Evolutionary conservation across 2,888 invertebrate genomes (phyloP), one percentile per base, ranked within the genome.

Genomic region (Melikaiella ostensackeni): DNA sequence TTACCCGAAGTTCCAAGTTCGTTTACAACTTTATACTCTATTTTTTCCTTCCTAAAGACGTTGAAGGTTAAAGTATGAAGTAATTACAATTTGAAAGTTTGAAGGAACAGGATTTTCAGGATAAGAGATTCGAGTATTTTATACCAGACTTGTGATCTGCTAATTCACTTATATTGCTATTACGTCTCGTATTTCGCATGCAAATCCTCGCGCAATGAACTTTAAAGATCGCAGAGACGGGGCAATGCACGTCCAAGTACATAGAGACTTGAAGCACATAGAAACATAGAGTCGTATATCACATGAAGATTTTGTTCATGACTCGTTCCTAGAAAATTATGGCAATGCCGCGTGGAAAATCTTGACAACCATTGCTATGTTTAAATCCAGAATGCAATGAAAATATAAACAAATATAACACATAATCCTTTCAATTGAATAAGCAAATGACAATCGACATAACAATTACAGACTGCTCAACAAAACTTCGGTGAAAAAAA

Each of bases 181-280:
- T 33, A 74, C 30, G 27, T 63, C 75, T 57, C 38, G 35, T 24
- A 64, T 57, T 75, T 75, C 55, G 19, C 24, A 75, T 75, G 75
- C 16, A 66, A 75, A 64, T 75, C 33, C 42, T 38, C 64, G 50
- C 75, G 33, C 63, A 46, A 75, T 75, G 75, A 75, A 75, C 75
- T 75, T 75, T 66, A 66, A 75, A 57, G 27, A 74, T 74, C 74
- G 74, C 57, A 42, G 66, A 66, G 66, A 42, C 42, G 66, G 13
- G 57, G 76, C 75, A 76, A 59, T 55, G 75, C 70, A 78, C 80
- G 74, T 80, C 77, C 70, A 77, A 76, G 77, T 78, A 76, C 61
- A 79, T 76, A 79, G 73, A 75, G 76, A 73, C 78, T 74, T 79
- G 74, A 76, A 81, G 77, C 76, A 79, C 76, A 50, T 63, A 63